phyloP scores from a whole-genome alignment of 2,113 vertebrate species.

The Blennius ocellaris region DNA sequence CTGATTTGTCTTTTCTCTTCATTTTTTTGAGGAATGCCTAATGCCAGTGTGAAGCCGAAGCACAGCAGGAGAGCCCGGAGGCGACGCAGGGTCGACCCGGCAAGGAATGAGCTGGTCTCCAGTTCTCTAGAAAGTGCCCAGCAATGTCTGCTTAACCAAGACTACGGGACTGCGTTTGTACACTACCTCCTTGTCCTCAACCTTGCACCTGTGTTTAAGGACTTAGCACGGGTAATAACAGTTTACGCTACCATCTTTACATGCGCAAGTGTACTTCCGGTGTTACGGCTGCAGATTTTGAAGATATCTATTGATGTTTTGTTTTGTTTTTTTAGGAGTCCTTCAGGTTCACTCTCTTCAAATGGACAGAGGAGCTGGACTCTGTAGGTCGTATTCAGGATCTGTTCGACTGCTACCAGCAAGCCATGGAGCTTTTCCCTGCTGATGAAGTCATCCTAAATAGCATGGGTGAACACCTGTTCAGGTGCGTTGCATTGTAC shows the following conservation, averaged over 20 bases:
- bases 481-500: conserved; percentile 85
- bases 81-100: conserved; percentile 78
- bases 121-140: conserved; percentile 93
- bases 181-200: conserved; percentile 95
- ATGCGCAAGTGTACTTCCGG: not conserved
- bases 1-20: not conserved
- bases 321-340: conserved; percentile 84
- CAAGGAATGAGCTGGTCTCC: conserved; percentile 88
- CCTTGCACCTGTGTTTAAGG: conserved; percentile 91
- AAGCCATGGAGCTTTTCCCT: conserved; percentile 94
- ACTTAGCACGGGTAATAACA: conserved; percentile 77
- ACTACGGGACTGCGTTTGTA: conserved; percentile 95
- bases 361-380: conserved; percentile 95
- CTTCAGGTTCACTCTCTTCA: conserved; percentile 94
- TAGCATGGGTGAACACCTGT: conserved; percentile 98
- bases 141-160: conserved; percentile 89
- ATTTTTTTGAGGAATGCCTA: conserved; percentile 76
- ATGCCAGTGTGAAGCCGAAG: conserved; percentile 70
- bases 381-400: conserved; percentile 91
- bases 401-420: conserved; percentile 95
- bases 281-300: not conserved
- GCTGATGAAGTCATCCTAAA: conserved; percentile 95
- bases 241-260: not conserved
- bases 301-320: not conserved
- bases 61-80: conserved; percentile 71